A percentile compares a stretch with the other conserved stretches of the same genome.
Conservation (phyloP, 1,140 invertebrate species). For the Eupeodes corollae region DNA sequence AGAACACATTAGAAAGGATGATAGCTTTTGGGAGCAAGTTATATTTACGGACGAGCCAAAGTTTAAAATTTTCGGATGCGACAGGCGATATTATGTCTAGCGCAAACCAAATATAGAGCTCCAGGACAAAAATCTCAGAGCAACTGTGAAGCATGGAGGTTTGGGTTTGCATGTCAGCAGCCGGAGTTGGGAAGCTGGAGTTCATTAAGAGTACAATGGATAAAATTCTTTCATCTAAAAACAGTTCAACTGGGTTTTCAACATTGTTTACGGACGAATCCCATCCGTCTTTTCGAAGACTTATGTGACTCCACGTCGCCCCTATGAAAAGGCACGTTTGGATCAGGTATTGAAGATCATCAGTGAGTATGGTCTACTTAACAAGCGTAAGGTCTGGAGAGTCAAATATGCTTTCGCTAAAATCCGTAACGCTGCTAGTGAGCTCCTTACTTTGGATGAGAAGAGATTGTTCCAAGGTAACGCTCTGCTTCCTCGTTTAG, state of each 20-base stretch:
- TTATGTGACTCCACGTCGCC: slow-evolving; percentile 94
- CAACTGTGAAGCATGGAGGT: too few relatives aligned
- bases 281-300: slow-evolving; percentile 95
- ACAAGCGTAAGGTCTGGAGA: slow-evolving; percentile 99
- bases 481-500: slow-evolving; percentile 91
- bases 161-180: too few relatives aligned
- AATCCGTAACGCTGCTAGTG: slow-evolving; percentile 98
- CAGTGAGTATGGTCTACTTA: slow-evolving; percentile 96
- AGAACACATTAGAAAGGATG: too few relatives aligned
- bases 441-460: slow-evolving; percentile 95
- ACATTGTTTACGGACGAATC: slow-evolving; percentile 85
- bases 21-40: too few relatives aligned
- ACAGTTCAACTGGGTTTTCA: slow-evolving; percentile 3
- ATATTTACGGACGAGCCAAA: too few relatives aligned
- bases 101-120: too few relatives aligned
- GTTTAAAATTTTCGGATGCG: too few relatives aligned
- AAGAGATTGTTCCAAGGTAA: slow-evolving; percentile 80
- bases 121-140: too few relatives aligned
- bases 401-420: slow-evolving; percentile 97
- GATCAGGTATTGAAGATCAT: slow-evolving; percentile 99
- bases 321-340: slow-evolving; percentile 98
- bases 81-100: too few relatives aligned
- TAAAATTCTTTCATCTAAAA: too few relatives aligned
- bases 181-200: too few relatives aligned
- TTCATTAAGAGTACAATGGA: too few relatives aligned